phyloP scores from a whole-genome alignment of 1,140 invertebrate genomes.

The Diprion similis region DNA sequence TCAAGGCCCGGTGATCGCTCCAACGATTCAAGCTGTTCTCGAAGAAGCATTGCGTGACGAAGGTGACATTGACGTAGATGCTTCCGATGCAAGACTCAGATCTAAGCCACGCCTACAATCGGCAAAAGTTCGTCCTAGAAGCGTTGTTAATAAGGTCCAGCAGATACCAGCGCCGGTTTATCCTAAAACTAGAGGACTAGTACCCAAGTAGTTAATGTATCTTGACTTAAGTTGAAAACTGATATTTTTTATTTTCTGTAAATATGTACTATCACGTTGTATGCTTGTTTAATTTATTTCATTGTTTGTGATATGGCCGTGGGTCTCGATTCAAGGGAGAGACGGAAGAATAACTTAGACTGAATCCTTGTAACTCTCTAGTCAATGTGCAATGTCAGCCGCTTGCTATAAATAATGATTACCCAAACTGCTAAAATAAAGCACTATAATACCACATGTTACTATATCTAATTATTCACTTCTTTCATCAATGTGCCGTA shows the following conservation, averaged over 20 bases:
- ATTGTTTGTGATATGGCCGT: conserved; percentile 13
- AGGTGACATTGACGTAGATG: conserved; percentile 77
- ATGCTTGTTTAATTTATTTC: conserved; percentile 17
- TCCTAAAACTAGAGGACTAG: conserved; percentile 67
- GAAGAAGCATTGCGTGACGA: conserved; percentile 76
- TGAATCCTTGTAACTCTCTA: conserved; percentile 47
- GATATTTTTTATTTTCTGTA: conserved; percentile 3
- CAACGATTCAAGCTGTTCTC: conserved; percentile 75
- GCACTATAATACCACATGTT: background rate
- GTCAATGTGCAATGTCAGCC: conserved; percentile 43
- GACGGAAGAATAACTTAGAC: conserved; percentile 25
- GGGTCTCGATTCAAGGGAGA: background rate
- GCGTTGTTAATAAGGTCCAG: conserved; percentile 46
- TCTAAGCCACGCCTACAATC: conserved; percentile 49
- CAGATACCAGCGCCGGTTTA: conserved; percentile 58
- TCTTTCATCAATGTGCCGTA: background rate
- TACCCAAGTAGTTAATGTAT: conserved; percentile 62
- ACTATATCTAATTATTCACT: conserved; percentile 9
- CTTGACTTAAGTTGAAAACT: background rate
- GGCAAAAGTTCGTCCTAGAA: conserved; percentile 48
- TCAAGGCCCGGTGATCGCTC: conserved; percentile 73
- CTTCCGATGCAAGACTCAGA: conserved; percentile 53
- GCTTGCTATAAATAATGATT: conserved; percentile 13
- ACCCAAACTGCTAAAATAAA: conserved; percentile 14
- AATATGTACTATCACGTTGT: conserved; percentile 10